Evolutionary conservation across 2,888 invertebrate genomes (phyloP).

Genomic region (Pycnomerus fuliginosus): DNA sequence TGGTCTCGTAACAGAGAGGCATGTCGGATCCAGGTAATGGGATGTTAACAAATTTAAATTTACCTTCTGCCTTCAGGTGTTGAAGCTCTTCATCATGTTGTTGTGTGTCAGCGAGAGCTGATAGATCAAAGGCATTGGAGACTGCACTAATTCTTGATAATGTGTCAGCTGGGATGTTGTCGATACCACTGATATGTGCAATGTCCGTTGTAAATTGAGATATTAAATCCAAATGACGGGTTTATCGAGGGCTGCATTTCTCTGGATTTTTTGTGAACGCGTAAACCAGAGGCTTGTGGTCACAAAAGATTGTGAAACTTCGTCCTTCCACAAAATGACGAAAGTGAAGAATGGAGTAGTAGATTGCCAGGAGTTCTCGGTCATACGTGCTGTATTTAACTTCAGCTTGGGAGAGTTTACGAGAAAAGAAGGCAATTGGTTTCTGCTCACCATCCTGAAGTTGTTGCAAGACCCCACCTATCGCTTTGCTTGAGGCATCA

Average conservation of each 20-base stretch:
- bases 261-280: slow-evolving; percentile 39
- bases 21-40: background rate
- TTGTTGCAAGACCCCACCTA: slow-evolving; percentile 47
- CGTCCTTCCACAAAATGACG: slow-evolving; percentile 19
- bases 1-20: background rate
- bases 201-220: slow-evolving; percentile 43
- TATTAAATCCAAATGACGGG: slow-evolving; percentile 41
- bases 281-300: slow-evolving; percentile 44
- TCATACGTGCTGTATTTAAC: slow-evolving; percentile 43
- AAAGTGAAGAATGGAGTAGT: slow-evolving; percentile 26
- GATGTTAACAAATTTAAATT: background rate
- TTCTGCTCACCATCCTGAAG: slow-evolving; percentile 30
- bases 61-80: background rate
- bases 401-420: slow-evolving; percentile 40
- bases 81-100: slow-evolving; percentile 2
- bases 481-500: slow-evolving; percentile 25
- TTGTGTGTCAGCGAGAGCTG: slow-evolving; percentile 7
- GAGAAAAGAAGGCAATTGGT: slow-evolving; percentile 46
- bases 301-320: slow-evolving; percentile 29
- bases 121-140: slow-evolving; percentile 3
- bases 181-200: slow-evolving; percentile 37
- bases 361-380: slow-evolving; percentile 18
- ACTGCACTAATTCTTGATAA: slow-evolving; percentile 33
- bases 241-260: slow-evolving; percentile 40
- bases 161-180: slow-evolving; percentile 44